phyloP scores from a whole-genome alignment of 2,888 invertebrate genomes.

The Trachelus tabidus region DNA sequence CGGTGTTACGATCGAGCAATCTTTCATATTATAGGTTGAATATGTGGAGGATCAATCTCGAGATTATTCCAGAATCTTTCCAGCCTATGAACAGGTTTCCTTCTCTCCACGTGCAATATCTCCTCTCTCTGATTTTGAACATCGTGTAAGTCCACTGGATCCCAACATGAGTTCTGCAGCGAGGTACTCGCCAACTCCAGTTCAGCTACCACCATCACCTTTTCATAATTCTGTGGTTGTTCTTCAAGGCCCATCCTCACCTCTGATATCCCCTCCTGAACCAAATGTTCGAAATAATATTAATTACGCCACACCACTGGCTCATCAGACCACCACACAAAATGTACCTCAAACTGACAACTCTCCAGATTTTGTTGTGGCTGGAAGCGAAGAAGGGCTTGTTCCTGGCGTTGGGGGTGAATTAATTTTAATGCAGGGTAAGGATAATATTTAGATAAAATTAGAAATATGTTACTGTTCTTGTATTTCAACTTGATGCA shows the following conservation, averaged over 20 bases:
- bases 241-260: constrained; percentile 59
- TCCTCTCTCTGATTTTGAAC: constrained; percentile 61
- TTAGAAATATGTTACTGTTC: neutral
- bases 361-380: constrained; percentile 53
- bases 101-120: constrained; percentile 59
- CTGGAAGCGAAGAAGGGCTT: constrained; percentile 49
- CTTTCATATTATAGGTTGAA: constrained; percentile 49
- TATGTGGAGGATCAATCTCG: constrained; percentile 59
- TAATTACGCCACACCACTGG: constrained; percentile 50
- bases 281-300: constrained; percentile 45
- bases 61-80: constrained; percentile 58
- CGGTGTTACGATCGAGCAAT: neutral
- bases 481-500: constrained; percentile 3
- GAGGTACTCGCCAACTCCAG: constrained; percentile 71
- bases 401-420: constrained; percentile 55
- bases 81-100: constrained; percentile 59
- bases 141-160: constrained; percentile 62
- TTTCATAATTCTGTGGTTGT: constrained; percentile 61
- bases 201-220: constrained; percentile 58
- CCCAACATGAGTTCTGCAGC: constrained; percentile 71
- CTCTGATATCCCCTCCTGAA: constrained; percentile 55
- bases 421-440: constrained; percentile 62
- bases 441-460: constrained; percentile 7
- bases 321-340: constrained; percentile 44
- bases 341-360: constrained; percentile 45